Evolutionary conservation across 1,140 invertebrate genomes (phyloP).

Genomic region (Drosophila parvula): DNA sequence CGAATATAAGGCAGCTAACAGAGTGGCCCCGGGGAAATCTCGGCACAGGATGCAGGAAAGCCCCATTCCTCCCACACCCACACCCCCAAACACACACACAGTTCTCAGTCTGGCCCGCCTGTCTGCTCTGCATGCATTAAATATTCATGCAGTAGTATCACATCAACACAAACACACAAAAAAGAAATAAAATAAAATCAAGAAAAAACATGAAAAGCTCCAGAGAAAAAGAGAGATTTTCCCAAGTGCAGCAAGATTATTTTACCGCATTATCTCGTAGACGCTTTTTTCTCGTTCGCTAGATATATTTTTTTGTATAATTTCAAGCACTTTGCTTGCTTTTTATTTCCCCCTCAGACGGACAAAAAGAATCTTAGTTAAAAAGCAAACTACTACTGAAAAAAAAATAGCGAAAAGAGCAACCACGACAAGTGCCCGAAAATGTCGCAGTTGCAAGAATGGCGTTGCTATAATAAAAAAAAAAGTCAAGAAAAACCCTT

Average conservation of each 20-base stretch:
- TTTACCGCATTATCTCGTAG: slow-evolving; percentile 74
- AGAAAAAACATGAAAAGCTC: slow-evolving; percentile 22
- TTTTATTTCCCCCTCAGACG: slow-evolving; percentile 32
- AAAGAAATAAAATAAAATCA: slow-evolving; percentile 17
- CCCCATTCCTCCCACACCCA: background rate
- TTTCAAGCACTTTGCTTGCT: slow-evolving; percentile 62
- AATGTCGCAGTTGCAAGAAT: slow-evolving; percentile 48
- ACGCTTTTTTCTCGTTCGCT: slow-evolving; percentile 43
- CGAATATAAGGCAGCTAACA: slow-evolving; percentile 29
- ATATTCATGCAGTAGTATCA: slow-evolving; percentile 74
- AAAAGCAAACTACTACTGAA: slow-evolving; percentile 32
- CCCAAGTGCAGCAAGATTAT: slow-evolving; percentile 62
- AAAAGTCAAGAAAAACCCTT: slow-evolving; percentile 6
- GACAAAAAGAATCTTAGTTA: slow-evolving; percentile 69
- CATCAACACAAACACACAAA: slow-evolving; percentile 33
- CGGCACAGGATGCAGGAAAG: background rate
- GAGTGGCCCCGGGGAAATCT: slow-evolving; percentile 31
- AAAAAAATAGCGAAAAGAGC: slow-evolving; percentile 20
- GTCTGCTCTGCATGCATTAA: slow-evolving; percentile 64
- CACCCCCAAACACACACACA: too few relatives aligned
- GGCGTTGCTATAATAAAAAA: slow-evolving; percentile 41
- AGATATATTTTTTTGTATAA: slow-evolving; percentile 44
- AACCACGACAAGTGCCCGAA: slow-evolving; percentile 37
- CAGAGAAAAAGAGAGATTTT: slow-evolving; percentile 42
- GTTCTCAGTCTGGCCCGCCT: background rate